These are phyloP conservation scores for Melanophora roralis DNA, from an alignment of 2,888 invertebrate genomes.

Conservation along the genomic window DNA sequence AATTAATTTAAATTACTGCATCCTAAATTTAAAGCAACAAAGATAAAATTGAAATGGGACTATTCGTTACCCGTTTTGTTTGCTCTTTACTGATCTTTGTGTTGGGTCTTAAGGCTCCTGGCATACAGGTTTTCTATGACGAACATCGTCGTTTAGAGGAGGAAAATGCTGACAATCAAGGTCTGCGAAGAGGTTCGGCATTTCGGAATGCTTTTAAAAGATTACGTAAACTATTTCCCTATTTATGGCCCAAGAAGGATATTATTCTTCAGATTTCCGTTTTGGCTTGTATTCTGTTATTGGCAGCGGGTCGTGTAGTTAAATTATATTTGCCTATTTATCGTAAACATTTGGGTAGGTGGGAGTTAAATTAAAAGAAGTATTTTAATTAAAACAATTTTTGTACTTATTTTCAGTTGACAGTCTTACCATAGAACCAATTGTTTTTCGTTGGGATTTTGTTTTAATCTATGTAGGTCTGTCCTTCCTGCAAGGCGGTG, in stretches of 20 bases:
- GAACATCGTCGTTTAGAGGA: slow-evolving; percentile 75
- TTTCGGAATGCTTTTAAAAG: slow-evolving; percentile 89
- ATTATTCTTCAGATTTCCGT: slow-evolving; percentile 87
- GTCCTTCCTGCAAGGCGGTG: slow-evolving; percentile 97
- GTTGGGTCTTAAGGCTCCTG: slow-evolving; percentile 91
- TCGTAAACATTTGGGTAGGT: slow-evolving; percentile 91
- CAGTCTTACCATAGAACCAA: slow-evolving; percentile 82
- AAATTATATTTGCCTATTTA: slow-evolving; percentile 96
- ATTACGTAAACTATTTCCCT: slow-evolving; percentile 88
- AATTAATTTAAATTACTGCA: background rate
- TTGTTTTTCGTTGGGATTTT: slow-evolving; percentile 91
- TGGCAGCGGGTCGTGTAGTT: slow-evolving; percentile 88
- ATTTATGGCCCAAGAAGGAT: slow-evolving; percentile 95
- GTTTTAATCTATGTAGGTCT: slow-evolving; percentile 90
- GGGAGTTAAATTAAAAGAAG: background rate
- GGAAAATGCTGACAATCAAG: slow-evolving; percentile 67
- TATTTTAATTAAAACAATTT: background rate
- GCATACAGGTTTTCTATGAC: slow-evolving; percentile 81
- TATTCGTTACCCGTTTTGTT: slow-evolving; percentile 90
- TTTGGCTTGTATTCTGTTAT: slow-evolving; percentile 86
- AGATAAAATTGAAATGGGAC: slow-evolving; percentile 90
- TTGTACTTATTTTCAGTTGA: slow-evolving; percentile 81
- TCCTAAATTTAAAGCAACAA: slow-evolving; percentile 79
- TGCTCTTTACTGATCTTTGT: slow-evolving; percentile 88
- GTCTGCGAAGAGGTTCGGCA: slow-evolving; percentile 79